These are phyloP conservation scores for Ceratina calcarata DNA, from an alignment of 1,140 invertebrate species.

Conservation along the genomic window DNA sequence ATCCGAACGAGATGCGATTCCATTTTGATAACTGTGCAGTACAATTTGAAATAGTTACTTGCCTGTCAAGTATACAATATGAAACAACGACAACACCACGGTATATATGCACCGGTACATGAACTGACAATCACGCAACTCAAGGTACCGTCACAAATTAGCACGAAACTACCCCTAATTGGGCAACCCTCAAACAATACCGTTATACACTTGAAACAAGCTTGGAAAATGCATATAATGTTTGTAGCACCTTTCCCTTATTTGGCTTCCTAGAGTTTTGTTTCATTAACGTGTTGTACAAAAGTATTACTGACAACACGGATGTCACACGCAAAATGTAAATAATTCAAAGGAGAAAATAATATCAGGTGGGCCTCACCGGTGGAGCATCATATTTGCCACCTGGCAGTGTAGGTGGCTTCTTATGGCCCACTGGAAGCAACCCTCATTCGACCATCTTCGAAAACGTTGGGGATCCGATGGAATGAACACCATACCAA, in stretches of 20 bases:
- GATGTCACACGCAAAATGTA: slow-evolving; percentile 29
- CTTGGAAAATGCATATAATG: slow-evolving; percentile 37
- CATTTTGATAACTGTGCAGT: slow-evolving; percentile 51
- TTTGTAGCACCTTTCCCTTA: slow-evolving; percentile 42
- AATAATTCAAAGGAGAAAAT: slow-evolving; percentile 56
- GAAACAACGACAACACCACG: slow-evolving; percentile 19
- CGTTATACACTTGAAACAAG: slow-evolving; percentile 29
- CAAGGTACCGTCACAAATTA: slow-evolving; percentile 8
- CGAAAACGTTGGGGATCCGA: slow-evolving; percentile 74
- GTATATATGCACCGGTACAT: slow-evolving; percentile 35
- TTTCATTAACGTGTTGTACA: slow-evolving; percentile 15
- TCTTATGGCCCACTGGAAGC: slow-evolving; percentile 73
- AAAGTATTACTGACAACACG: slow-evolving; percentile 17
- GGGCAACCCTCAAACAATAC: slow-evolving; percentile 10
- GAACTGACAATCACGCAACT: slow-evolving; percentile 13
- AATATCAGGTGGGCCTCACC: slow-evolving; percentile 71
- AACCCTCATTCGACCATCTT: slow-evolving; percentile 77
- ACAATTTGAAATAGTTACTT: slow-evolving; percentile 32
- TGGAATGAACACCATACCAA: slow-evolving; percentile 69
- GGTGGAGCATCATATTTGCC: slow-evolving; percentile 76
- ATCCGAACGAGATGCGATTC: background rate
- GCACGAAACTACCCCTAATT: slow-evolving; percentile 9
- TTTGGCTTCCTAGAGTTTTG: slow-evolving; percentile 45
- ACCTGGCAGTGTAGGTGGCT: slow-evolving; percentile 74
- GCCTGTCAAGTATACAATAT: slow-evolving; percentile 39